These are phyloP conservation scores for Drosophila oshimai DNA, from an alignment of 1,140 invertebrate species.

Conservation along the genomic window DNA sequence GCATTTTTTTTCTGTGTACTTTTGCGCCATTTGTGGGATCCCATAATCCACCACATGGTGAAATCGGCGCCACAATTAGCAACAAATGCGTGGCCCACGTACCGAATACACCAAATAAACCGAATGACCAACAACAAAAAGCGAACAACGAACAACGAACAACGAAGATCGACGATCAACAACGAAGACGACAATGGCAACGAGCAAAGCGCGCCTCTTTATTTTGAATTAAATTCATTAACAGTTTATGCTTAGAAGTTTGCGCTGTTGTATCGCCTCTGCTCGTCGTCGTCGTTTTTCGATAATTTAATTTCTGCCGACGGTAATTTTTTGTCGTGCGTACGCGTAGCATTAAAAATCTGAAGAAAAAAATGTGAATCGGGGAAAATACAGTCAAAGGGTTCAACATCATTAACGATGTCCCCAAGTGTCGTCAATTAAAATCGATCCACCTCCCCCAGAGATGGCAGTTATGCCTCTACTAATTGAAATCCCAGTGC, in stretches of 20 bases:
- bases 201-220: constrained; percentile 41
- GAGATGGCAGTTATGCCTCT: constrained; percentile 3
- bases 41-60: constrained; percentile 52
- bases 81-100: constrained; percentile 14
- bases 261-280: constrained; percentile 8
- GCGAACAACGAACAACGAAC: constrained; percentile 12
- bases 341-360: background rate
- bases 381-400: background rate
- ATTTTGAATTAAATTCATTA: constrained; percentile 68
- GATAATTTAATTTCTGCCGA: background rate
- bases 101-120: background rate
- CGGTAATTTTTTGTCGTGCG: background rate
- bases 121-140: constrained; percentile 9
- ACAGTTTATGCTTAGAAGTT: constrained; percentile 76
- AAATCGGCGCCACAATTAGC: constrained; percentile 52
- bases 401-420: constrained; percentile 26
- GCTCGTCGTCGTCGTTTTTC: constrained; percentile 17
- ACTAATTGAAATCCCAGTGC: constrained; percentile 39
- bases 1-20: constrained; percentile 26
- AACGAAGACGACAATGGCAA: constrained; percentile 33
- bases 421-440: constrained; percentile 48
- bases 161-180: constrained; percentile 45
- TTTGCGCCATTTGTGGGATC: constrained; percentile 2
- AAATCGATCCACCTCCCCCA: constrained; percentile 27
- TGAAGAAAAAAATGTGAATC: constrained; percentile 14